phyloP scores from a whole-genome alignment of 2,113 vertebrate species.

The Gallinago undulata region DNA sequence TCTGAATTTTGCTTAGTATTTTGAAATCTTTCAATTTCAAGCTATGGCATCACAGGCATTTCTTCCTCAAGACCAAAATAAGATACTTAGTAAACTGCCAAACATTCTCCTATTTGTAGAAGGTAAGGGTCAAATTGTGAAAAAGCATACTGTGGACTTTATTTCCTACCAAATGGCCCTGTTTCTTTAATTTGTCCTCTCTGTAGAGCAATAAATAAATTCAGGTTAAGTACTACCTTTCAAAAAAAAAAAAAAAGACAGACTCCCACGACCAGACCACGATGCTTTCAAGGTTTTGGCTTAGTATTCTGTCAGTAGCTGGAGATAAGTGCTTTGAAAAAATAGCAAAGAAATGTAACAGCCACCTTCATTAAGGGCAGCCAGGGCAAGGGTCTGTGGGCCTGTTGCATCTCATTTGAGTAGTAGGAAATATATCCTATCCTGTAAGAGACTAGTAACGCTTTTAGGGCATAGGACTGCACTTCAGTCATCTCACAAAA shows the following conservation, averaged over 20 bases:
- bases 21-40: not conserved
- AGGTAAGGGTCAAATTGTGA: not conserved
- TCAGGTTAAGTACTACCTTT: not conserved
- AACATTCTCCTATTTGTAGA: not conserved
- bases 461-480: not conserved
- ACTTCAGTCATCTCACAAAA: not conserved
- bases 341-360: not conserved
- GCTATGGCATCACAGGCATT: not conserved
- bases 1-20: not conserved
- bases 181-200: not conserved
- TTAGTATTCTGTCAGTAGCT: not conserved
- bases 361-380: not conserved
- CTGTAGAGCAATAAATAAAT: not conserved
- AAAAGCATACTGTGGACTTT: not conserved
- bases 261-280: not conserved
- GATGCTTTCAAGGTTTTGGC: not conserved
- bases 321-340: not conserved
- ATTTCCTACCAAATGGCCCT: not conserved
- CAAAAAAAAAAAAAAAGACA: not conserved
- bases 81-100: not conserved
- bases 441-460: accelerated
- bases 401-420: not conserved
- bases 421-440: not conserved
- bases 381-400: accelerated
- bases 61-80: not conserved